Conservation (phyloP, 2,113 vertebrate genomes). For the Pedionomus torquatus region DNA sequence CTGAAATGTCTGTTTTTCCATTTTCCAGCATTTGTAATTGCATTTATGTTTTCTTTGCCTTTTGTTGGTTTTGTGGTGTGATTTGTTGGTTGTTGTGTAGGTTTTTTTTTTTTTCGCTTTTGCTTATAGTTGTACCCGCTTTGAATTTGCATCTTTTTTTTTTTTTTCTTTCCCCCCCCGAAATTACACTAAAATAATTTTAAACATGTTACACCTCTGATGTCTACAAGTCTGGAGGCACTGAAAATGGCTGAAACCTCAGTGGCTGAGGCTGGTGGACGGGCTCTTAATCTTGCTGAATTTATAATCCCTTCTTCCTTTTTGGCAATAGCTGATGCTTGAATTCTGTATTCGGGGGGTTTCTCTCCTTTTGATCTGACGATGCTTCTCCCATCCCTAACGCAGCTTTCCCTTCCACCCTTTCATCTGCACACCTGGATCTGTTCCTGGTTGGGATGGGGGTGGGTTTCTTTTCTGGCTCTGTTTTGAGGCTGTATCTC, state of each 20-base stretch:
- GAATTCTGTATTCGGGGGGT: not conserved
- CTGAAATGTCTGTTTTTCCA: not conserved
- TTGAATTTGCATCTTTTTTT: not conserved
- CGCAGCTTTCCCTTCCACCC: not conserved
- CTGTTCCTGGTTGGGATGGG: not conserved
- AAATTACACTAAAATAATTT: not conserved
- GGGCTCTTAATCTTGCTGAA: not conserved
- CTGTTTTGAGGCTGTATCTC: not conserved
- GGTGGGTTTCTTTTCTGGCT: not conserved
- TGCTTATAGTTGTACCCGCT: not conserved
- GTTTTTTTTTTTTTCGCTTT: not conserved
- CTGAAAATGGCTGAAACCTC: not conserved
- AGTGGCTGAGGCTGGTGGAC: not conserved
- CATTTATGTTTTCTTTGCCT: not conserved
- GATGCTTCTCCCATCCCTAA: not conserved
- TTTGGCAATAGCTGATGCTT: not conserved
- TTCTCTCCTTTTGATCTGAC: not conserved
- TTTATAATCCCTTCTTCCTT: not conserved
- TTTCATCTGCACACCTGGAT: no score
- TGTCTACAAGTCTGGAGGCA: not conserved
- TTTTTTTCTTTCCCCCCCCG: no score
- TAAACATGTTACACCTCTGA: not conserved
- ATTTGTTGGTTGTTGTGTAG: not conserved
- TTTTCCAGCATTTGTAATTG: constrained; percentile 30
- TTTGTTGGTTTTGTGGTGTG: not conserved